Conservation (phyloP, 2,888 invertebrate species). For the Tenthredo livida region DNA sequence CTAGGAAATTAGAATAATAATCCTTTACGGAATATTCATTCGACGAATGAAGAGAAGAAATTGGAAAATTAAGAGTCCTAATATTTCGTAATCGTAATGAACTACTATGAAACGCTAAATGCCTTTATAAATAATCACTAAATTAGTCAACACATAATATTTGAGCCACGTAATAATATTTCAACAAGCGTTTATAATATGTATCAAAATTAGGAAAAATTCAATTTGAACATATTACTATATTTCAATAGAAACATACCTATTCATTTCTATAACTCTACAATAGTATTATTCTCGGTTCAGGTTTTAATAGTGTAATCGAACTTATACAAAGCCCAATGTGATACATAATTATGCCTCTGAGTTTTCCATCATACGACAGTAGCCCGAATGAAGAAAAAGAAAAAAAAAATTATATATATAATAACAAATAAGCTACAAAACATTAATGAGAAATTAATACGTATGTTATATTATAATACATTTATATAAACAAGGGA, state of each 20-base stretch:
- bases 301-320: conserved; percentile 24
- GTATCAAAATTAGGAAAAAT: not conserved
- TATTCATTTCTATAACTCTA: not conserved
- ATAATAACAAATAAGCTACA: conserved; percentile 14
- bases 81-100: conserved; percentile 32
- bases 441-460: conserved; percentile 41
- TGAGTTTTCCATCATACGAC: conserved; percentile 44
- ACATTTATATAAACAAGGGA: conserved; percentile 41
- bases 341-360: conserved; percentile 50
- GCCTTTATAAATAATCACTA: conserved; percentile 49
- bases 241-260: not conserved
- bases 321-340: conserved; percentile 46
- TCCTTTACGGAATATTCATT: conserved; percentile 1
- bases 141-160: conserved; percentile 21
- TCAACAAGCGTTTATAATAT: not conserved
- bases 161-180: conserved; percentile 16
- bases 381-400: not conserved
- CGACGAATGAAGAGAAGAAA: not conserved
- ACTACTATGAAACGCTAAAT: conserved; percentile 26
- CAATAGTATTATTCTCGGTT: not conserved
- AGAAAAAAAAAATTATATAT: not conserved
- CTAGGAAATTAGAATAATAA: conserved; percentile 35
- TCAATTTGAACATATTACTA: not conserved
- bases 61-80: not conserved
- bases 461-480: conserved; percentile 45